These are phyloP conservation scores for Villa cingulata DNA, from an alignment of 2,888 invertebrate species.

Conservation along the genomic window DNA sequence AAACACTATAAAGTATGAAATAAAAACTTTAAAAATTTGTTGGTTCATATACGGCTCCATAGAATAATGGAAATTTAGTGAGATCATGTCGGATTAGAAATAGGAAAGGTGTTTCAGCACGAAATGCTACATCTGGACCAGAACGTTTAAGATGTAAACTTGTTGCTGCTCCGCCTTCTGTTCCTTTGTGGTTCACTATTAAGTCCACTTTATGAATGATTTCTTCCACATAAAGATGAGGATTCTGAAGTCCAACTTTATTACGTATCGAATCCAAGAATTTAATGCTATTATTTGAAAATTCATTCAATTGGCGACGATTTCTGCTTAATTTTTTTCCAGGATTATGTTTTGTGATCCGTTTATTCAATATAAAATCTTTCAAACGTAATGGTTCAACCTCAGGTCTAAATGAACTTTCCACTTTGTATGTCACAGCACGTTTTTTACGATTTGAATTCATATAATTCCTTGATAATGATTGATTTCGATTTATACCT, in stretches of 20 bases:
- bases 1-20: not conserved
- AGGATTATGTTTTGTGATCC: slow-evolving; percentile 23
- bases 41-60: slow-evolving; percentile 49
- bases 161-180: slow-evolving; percentile 44
- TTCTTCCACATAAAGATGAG: slow-evolving; percentile 39
- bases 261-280: slow-evolving; percentile 14
- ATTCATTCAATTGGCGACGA: slow-evolving; percentile 12
- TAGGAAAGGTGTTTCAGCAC: slow-evolving; percentile 52
- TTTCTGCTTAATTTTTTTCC: slow-evolving; percentile 16
- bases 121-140: slow-evolving; percentile 37
- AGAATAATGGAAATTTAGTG: slow-evolving; percentile 49
- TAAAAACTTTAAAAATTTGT: not conserved
- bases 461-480: not conserved
- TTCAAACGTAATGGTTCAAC: slow-evolving; percentile 17
- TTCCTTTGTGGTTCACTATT: slow-evolving; percentile 43
- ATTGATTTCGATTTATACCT: not conserved
- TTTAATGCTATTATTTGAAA: slow-evolving; percentile 8
- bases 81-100: slow-evolving; percentile 51
- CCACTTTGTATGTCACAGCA: slow-evolving; percentile 19
- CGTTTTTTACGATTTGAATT: slow-evolving; percentile 12
- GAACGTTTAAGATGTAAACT: slow-evolving; percentile 40
- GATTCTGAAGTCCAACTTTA: slow-evolving; percentile 21
- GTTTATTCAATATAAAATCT: slow-evolving; percentile 19
- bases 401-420: slow-evolving; percentile 14
- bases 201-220: slow-evolving; percentile 49